A percentile compares a stretch with the other conserved stretches of the same genome.
Conservation (phyloP, 2,797 vertebrate species). For the Thaleichthys pacificus region DNA sequence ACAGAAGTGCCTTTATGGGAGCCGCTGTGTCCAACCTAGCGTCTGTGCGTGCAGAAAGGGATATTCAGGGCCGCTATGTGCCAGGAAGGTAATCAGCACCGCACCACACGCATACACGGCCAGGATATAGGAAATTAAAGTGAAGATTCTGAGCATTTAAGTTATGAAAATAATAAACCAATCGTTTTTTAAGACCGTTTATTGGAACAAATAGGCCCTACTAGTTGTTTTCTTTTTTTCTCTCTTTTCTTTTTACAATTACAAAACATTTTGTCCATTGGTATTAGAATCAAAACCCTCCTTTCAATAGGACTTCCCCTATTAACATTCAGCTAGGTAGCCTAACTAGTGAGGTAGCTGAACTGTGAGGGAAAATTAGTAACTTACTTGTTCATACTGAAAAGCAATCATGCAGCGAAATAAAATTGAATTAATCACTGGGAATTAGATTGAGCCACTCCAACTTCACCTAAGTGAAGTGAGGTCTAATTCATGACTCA, state of each 20-base stretch:
- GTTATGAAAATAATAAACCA: no score
- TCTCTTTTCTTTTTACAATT: no score
- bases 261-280: no score
- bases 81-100: constrained; percentile 60
- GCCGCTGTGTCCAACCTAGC: constrained; percentile 69
- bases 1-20: constrained; percentile 69
- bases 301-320: no score
- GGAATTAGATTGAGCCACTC: constrained; percentile 3
- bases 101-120: neutral
- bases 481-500: neutral
- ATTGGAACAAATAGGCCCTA: no score
- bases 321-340: no score
- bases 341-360: neutral
- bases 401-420: no score
- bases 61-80: constrained; percentile 59
- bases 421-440: neutral
- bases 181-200: no score
- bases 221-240: no score
- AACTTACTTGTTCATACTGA: neutral
- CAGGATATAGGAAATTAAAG: neutral
- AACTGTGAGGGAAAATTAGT: neutral
- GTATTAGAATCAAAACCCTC: no score
- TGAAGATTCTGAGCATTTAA: neutral
- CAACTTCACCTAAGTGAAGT: neutral
- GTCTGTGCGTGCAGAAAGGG: constrained; percentile 72